Evolutionary conservation across 2,888 invertebrate genomes (phyloP).

Genomic region (Macrophya alboannulata): DNA sequence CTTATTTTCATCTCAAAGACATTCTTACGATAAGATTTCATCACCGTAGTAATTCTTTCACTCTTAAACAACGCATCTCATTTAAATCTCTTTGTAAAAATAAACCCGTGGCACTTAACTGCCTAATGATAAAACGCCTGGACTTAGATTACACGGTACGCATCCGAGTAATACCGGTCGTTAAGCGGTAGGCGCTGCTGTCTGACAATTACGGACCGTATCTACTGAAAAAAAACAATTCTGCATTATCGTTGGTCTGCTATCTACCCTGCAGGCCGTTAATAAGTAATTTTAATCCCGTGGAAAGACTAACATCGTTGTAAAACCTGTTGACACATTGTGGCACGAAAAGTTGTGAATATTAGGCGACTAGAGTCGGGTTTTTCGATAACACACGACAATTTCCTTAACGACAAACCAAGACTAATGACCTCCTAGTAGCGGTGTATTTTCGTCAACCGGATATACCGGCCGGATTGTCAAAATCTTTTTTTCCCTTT

Average conservation of each 20-base stretch:
- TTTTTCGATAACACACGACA: conserved; percentile 14
- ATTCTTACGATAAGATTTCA: neutral
- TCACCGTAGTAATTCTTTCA: neutral
- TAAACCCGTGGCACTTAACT: neutral
- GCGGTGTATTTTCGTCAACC: conserved; percentile 39
- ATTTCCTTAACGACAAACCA: conserved; percentile 8
- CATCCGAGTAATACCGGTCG: neutral
- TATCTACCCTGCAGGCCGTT: neutral
- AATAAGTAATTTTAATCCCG: neutral
- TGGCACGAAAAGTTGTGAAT: conserved; percentile 16
- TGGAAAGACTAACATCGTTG: neutral
- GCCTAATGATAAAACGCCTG: conserved; percentile 33
- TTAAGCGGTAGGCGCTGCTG: neutral
- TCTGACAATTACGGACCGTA: conserved; percentile 24
- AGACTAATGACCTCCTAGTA: conserved; percentile 42
- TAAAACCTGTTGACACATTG: neutral
- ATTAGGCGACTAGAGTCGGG: neutral
- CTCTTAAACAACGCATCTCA: neutral
- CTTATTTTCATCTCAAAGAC: neutral
- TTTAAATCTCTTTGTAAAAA: neutral
- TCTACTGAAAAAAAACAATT: neutral
- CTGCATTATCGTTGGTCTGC: neutral
- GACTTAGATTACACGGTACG: conserved; percentile 24
- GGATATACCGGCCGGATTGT: conserved; percentile 35
- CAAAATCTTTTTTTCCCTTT: conserved; percentile 17